phyloP scores from a whole-genome alignment of 2,888 invertebrate genomes.

The Steinernema scapterisci region DNA sequence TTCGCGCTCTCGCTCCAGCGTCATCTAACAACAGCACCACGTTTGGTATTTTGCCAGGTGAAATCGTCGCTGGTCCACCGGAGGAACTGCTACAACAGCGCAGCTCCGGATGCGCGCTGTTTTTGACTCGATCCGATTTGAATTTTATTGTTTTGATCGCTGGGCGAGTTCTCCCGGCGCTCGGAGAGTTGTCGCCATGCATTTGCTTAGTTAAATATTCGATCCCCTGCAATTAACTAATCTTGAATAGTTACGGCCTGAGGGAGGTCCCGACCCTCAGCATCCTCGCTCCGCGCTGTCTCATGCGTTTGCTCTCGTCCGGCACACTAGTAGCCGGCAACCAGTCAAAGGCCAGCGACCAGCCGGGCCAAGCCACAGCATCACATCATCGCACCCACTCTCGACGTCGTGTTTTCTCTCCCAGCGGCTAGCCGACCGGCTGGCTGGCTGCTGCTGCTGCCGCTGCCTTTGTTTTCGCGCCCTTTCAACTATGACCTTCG shows the following conservation, averaged over 20 bases:
- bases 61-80: background rate
- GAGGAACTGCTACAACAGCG: no score
- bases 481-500: constrained; percentile 33
- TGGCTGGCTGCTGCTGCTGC: no score
- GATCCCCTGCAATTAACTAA: constrained; percentile 30
- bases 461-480: constrained; percentile 25
- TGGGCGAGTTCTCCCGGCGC: background rate
- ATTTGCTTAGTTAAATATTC: constrained; percentile 25
- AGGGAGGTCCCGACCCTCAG: constrained; percentile 27
- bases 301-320: background rate
- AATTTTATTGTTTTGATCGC: constrained; percentile 24
- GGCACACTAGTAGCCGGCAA: background rate
- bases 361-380: constrained; percentile 31
- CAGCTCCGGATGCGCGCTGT: background rate
- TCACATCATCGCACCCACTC: constrained; percentile 25
- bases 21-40: background rate
- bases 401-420: constrained; percentile 16
- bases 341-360: constrained; percentile 1
- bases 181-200: background rate
- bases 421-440: background rate
- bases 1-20: constrained; percentile 20
- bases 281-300: background rate
- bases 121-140: background rate
- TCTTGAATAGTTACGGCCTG: constrained; percentile 29
- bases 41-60: constrained; percentile 31